phyloP scores from a whole-genome alignment of 2,113 vertebrate genomes.

The Sula dactylatra region DNA sequence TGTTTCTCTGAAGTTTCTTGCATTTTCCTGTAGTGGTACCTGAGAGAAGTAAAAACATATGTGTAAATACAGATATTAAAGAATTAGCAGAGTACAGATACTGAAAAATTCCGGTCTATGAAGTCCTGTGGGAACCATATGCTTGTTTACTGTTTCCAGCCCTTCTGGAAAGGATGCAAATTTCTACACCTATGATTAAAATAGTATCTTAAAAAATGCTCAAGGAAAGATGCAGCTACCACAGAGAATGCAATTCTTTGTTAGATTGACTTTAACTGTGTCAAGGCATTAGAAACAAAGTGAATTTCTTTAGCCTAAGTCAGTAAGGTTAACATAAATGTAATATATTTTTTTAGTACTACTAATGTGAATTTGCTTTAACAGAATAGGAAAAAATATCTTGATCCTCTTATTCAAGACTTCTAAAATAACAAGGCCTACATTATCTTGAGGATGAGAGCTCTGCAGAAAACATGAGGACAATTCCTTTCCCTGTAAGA shows the following conservation, averaged over 20 bases:
- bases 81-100: constrained; percentile 12
- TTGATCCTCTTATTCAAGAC: background rate
- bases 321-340: background rate
- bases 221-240: background rate
- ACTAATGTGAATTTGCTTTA: background rate
- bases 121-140: background rate
- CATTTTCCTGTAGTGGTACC: constrained; percentile 1
- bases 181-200: constrained; percentile 46
- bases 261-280: background rate
- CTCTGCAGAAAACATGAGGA: background rate
- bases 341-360: background rate
- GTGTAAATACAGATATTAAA: constrained; percentile 31
- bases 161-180: constrained; percentile 26
- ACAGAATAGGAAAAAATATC: background rate
- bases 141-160: constrained; percentile 37
- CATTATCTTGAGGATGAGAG: background rate
- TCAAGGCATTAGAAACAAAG: background rate
- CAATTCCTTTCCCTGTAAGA: background rate
- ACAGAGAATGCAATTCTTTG: background rate
- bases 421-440: constrained; percentile 31
- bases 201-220: constrained; percentile 29
- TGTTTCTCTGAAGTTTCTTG: constrained; percentile 1
- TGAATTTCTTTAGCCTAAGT: background rate
- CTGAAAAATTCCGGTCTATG: background rate
- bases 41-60: constrained; percentile 20